Base-by-base conservation (phyloP, 2,888 invertebrate genomes). In the Ecliptopera silaceata region DNA sequence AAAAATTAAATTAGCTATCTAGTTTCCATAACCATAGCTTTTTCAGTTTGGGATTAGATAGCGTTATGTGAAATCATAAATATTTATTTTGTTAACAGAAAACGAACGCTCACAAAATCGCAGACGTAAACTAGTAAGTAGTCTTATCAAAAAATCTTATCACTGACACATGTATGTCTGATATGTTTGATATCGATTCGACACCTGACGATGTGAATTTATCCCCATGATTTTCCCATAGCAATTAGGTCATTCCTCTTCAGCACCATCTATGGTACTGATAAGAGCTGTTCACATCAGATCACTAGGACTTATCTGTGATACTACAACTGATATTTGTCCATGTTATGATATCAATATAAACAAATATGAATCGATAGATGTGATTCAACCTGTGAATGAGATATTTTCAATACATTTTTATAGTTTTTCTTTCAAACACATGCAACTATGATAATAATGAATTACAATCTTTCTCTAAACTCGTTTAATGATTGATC, bases 211-310 rank as follows among this genome's bases (percentile, higher is more conserved):
- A 60, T 55, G 60, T 39, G 43, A 49, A 44, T 41, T 36, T 42
- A 56, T 53, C 34, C 45, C 34, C 31, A 51, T 51, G 47, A 49
- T 58, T 58, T 65, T 70, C 70, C 68, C 68, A 70, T 64, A 57
- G 53, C 58, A 73, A 70, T 69, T 70, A 62, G 71, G 72, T 68
- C 67, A 68, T 58, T 65, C 65, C 66, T 66, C 64, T 62, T 66
- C 66, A 59, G 52, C 47, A 59, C 56, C 61, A 59, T 56, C 65
- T 66, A 68, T 66, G 56, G 65, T 68, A 72, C 68, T 63, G 84
- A 86, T 86, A 86, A 85, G 72, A 61, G 41, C 34, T 65, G 79
- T 82, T 87, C 86, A 81, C 86, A 87, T 82, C 34, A 65, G 79
- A 82, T 87, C 86, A 81, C 86, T 87, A 82, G 80, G 66, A 64